Percentiles rank a stretch among this genome's conserved stretches.
Evolutionary conservation across 2,797 vertebrate genomes (phyloP).

Genomic region (Scleropages formosus): DNA sequence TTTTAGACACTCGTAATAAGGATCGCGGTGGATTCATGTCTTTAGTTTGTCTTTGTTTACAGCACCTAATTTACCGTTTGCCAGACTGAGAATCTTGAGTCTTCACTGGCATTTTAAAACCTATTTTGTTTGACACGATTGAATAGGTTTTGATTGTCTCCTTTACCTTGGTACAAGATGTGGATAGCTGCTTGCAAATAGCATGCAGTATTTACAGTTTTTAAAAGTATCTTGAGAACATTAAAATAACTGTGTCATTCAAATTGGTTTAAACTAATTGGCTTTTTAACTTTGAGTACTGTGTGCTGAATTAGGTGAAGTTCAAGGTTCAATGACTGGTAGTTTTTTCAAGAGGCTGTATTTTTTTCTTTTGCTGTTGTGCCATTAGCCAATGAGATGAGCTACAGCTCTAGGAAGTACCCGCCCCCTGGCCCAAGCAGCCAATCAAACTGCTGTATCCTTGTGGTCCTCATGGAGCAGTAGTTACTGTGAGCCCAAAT

Average conservation of each 20-base stretch:
- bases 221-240: not conserved
- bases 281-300: not conserved
- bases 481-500: slow-evolving; percentile 9
- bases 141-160: too few relatives aligned
- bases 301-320: not conserved
- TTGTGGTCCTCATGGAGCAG: not conserved
- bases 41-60: too few relatives aligned
- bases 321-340: slow-evolving; percentile 11
- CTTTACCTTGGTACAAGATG: too few relatives aligned
- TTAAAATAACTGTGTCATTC: not conserved
- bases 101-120: too few relatives aligned
- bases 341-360: slow-evolving; percentile 8
- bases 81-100: too few relatives aligned
- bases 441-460: not conserved
- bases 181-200: too few relatives aligned
- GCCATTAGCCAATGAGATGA: not conserved
- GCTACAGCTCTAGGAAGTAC: not conserved
- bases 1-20: too few relatives aligned
- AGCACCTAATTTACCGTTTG: too few relatives aligned
- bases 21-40: too few relatives aligned
- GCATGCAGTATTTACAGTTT: too few relatives aligned
- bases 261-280: not conserved
- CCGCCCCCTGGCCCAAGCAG: not conserved
- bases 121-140: too few relatives aligned
- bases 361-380: not conserved